phyloP scores from a whole-genome alignment of 53 echinoderm and acorn worm species.

The Echinarachnius parma region DNA sequence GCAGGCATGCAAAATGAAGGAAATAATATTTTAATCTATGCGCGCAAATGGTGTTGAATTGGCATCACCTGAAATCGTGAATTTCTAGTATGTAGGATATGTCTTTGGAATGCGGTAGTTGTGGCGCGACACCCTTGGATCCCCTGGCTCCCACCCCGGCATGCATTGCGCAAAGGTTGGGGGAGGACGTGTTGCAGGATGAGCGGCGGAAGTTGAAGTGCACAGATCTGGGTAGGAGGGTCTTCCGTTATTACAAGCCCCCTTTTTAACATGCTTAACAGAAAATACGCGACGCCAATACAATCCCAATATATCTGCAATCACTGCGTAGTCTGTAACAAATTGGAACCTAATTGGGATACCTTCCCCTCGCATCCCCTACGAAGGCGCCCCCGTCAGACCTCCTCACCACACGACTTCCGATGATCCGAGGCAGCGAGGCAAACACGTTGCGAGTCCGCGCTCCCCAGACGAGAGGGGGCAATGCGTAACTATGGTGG shows the following conservation, averaged over 20 bases:
- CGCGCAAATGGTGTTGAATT: no score
- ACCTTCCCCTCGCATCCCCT: conserved; percentile 37
- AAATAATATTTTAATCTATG: no score
- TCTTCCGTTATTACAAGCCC: conserved; percentile 26
- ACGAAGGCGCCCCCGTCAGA: conserved; percentile 26
- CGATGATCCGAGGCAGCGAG: conserved; percentile 24
- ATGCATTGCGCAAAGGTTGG: not conserved
- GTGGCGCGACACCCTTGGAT: no score
- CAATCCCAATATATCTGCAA: conserved; percentile 35
- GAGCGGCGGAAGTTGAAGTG: conserved; percentile 31
- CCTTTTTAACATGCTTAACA: no score
- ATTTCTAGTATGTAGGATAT: no score
- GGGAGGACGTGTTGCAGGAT: conserved; percentile 18
- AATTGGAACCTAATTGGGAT: conserved; percentile 47
- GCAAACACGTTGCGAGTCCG: not conserved
- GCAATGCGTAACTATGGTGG: not conserved
- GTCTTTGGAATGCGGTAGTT: no score
- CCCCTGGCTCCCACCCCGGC: no score
- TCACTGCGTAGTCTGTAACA: conserved; percentile 41
- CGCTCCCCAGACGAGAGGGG: not conserved
- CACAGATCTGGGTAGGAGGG: conserved; percentile 37
- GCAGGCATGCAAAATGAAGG: no score
- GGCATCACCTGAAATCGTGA: no score
- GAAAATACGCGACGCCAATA: conserved; percentile 20
- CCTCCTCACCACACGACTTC: conserved; percentile 16